phyloP scores from a whole-genome alignment of 2,797 vertebrate genomes.

The Miichthys miiuy region DNA sequence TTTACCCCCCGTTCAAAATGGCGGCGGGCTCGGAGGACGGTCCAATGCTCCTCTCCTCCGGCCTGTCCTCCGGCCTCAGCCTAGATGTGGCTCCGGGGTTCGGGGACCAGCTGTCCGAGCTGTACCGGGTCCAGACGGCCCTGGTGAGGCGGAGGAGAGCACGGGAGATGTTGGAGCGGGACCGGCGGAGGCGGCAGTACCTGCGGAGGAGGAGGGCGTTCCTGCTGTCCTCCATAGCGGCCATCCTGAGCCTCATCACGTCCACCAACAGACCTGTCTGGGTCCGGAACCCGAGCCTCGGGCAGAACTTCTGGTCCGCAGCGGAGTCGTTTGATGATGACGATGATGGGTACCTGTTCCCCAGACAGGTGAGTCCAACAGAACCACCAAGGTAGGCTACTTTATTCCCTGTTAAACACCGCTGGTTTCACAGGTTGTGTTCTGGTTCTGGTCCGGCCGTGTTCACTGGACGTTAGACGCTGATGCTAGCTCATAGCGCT shows the following conservation, averaged over 20 bases:
- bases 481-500: no score
- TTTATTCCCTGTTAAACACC: no score
- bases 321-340: conserved; percentile 50
- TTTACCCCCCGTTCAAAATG: conserved; percentile 28
- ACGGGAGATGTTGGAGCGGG: conserved; percentile 48
- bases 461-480: no score
- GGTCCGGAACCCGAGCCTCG: conserved; percentile 37
- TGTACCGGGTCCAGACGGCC: conserved; percentile 36
- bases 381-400: no score
- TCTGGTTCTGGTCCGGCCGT: no score
- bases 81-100: not conserved
- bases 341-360: no score
- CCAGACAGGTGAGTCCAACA: conserved; percentile 52
- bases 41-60: not conserved
- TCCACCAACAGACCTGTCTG: conserved; percentile 41
- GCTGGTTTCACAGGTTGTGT: no score
- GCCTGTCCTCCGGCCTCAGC: conserved; percentile 1
- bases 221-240: conserved; percentile 59
- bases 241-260: conserved; percentile 42
- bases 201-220: conserved; percentile 57
- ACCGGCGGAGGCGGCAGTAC: conserved; percentile 53
- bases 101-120: not conserved
- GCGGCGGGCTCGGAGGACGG: not conserved
- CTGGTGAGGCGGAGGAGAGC: conserved; percentile 35
- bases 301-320: conserved; percentile 46